phyloP scores from a whole-genome alignment of 35 echinoderm and acorn worm genomes.

The Anneissia japonica region DNA sequence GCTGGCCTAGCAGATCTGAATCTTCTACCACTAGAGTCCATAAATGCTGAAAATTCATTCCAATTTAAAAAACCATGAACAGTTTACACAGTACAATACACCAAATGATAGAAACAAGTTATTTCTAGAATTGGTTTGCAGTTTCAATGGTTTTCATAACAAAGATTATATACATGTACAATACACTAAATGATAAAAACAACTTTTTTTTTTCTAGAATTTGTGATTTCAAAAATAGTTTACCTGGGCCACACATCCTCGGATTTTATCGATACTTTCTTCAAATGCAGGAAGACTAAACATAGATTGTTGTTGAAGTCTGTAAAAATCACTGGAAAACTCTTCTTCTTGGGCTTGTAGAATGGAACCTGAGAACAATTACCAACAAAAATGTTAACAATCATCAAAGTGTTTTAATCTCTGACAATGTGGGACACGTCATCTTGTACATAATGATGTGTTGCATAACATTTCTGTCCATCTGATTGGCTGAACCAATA shows the following conservation, averaged over 20 bases:
- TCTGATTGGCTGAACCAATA: not conserved
- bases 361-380: constrained; percentile 44
- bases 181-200: no score
- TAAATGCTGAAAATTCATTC: constrained; percentile 52
- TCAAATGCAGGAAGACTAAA: constrained; percentile 85
- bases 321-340: constrained; percentile 73
- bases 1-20: constrained; percentile 56
- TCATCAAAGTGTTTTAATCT: not conserved
- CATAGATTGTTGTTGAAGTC: constrained; percentile 56
- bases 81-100: no score
- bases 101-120: no score
- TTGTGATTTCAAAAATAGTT: not conserved
- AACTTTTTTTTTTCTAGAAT: no score
- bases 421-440: not conserved
- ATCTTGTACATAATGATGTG: no score
- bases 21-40: constrained; percentile 92
- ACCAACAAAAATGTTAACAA: no score
- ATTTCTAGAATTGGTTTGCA: no score
- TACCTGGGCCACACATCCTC: constrained; percentile 90
- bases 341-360: constrained; percentile 62
- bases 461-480: no score
- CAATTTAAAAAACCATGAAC: not conserved
- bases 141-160: no score
- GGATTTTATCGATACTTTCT: constrained; percentile 75
- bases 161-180: no score